Evolutionary conservation across 2,888 invertebrate species (phyloP), one percentile per base, ranked within the genome.

Genomic region (Prenolepis imparis): DNA sequence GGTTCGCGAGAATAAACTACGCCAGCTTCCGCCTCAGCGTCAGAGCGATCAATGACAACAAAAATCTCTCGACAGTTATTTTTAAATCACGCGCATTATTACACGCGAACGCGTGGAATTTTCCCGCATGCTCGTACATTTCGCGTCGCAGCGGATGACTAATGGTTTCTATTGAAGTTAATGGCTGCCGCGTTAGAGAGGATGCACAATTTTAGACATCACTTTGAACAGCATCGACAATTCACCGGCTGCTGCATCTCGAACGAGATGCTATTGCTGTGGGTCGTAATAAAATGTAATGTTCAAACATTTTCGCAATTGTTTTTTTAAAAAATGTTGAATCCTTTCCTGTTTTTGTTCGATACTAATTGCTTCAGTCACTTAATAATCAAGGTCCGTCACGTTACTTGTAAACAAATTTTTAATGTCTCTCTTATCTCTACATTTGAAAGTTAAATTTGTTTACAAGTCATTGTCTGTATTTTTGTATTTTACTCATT

Each of bases 61-160:
- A 44, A 70, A 64, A 72, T 64, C 21, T 63, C 66, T 61, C 52
- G 36, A 52, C 59, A 36, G 3, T 41, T 36, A 12, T 39, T 72
- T 64, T 64, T 59, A 73, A 84, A 61, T 28, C 39, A 57, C 63
- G 59, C 64, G 70, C 44, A 41, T 64, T 57, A 28, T 82, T 70
- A 68, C 55, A 61, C 63, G 78, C 67, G 82, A n/a, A 73, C 81
- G 68, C 67, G 64, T 85, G 88, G 88, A 89, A 89, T 86, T 89
- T 89, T 88, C 86, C 89, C 41, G 52, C 36, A 18, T 28, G 32
- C 32, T 68, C 39, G 61, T 83, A 64, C 52, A 32, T 52, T 74
- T 68, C 57, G 67, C 28, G 28, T 28, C 24, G 32, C 59, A 61
- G 9, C 66, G 68, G 72, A 77, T 80, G 84, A 85, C 70, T 83